Evolutionary conservation across 2,113 vertebrate genomes (phyloP).

Genomic region (Passer montanus): DNA sequence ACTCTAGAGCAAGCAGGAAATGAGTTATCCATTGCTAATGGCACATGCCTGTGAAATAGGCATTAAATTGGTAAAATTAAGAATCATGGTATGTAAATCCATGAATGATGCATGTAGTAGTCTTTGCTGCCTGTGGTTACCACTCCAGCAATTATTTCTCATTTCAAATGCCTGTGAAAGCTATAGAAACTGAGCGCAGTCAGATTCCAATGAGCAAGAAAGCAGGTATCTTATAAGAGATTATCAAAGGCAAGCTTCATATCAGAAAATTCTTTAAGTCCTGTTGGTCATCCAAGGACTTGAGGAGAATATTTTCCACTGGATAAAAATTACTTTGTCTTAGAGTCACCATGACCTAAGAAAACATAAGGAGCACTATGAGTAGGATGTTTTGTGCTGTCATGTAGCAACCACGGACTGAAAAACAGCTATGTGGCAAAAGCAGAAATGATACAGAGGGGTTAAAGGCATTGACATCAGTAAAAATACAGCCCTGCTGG

Average conservation of each 20-base stretch:
- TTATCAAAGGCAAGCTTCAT: neutral
- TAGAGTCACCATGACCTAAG: neutral
- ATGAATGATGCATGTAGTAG: neutral
- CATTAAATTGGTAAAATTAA: neutral
- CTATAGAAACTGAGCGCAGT: neutral
- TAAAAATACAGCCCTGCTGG: neutral
- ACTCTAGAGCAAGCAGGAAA: neutral
- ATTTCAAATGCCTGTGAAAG: neutral
- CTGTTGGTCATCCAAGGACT: neutral
- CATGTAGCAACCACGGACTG: accelerated
- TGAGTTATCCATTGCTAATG: neutral
- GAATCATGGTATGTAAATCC: neutral
- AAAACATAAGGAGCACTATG: neutral
- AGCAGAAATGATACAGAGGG: neutral
- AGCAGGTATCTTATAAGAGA: neutral
- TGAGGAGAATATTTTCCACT: neutral
- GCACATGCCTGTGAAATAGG: neutral
- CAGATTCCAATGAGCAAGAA: neutral
- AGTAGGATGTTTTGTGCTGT: neutral
- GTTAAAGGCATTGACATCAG: neutral
- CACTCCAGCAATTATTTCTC: neutral
- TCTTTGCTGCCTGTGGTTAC: neutral
- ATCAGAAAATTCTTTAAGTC: neutral
- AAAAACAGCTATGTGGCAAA: neutral
- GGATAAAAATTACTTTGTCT: neutral